phyloP scores from a whole-genome alignment of 2,113 vertebrate species.

The Eudyptes chrysolophus region DNA sequence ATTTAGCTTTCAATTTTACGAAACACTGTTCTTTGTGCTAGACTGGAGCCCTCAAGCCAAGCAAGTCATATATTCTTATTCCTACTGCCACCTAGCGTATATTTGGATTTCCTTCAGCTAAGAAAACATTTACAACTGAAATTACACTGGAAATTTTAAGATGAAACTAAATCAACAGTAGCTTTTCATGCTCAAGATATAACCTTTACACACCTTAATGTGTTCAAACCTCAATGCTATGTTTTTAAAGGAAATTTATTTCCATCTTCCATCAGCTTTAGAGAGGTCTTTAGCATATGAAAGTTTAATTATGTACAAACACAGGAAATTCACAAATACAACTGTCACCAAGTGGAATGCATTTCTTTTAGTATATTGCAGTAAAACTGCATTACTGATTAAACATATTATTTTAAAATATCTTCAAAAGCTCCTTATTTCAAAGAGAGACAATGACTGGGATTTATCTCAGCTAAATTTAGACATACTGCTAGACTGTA shows the following conservation, averaged over 20 bases:
- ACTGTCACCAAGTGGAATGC: not conserved
- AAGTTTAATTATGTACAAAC: not conserved
- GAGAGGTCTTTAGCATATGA: not conserved
- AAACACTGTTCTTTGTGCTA: not conserved
- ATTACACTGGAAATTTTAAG: not conserved
- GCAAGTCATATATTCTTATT: slow-evolving; percentile 6
- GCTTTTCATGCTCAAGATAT: not conserved
- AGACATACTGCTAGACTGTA: not conserved
- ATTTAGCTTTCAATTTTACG: not conserved
- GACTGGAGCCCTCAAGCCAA: not conserved
- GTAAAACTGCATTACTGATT: not conserved
- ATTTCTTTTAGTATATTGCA: not conserved
- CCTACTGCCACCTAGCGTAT: slow-evolving; percentile 74
- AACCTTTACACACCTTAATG: not conserved
- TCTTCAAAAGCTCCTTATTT: not conserved
- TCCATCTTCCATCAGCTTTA: not conserved
- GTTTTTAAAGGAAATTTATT: not conserved
- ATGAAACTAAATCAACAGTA: not conserved
- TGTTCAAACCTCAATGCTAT: not conserved
- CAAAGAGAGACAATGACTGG: not conserved
- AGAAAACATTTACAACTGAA: not conserved
- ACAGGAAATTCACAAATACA: not conserved
- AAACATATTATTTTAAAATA: not conserved
- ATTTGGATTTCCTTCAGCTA: not conserved
- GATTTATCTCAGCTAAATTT: not conserved